phyloP scores from a whole-genome alignment of 2,113 vertebrate genomes.

The Colossoma macropomum region DNA sequence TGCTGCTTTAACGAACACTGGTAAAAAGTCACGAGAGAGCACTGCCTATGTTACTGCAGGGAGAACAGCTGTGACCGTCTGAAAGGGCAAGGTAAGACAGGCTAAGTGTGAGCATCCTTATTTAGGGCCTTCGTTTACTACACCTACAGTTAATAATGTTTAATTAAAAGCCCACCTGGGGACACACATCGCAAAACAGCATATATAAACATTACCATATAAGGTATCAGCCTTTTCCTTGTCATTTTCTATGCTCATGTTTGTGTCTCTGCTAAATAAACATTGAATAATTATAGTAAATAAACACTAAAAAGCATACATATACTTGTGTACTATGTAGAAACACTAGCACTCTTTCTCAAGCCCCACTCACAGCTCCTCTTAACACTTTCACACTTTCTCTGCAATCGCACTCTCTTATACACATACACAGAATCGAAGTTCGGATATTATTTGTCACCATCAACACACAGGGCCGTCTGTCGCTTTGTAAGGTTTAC shows the following conservation, averaged over 20 bases:
- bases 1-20: background rate
- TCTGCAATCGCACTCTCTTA: background rate
- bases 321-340: background rate
- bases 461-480: background rate
- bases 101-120: too few species aligned
- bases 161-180: background rate
- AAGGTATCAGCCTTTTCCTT: too few species aligned
- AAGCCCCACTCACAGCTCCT: background rate
- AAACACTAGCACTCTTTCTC: constrained; percentile 11
- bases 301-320: too few species aligned
- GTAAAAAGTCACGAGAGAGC: background rate
- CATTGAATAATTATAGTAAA: too few species aligned
- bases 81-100: background rate
- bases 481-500: background rate
- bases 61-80: background rate
- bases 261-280: too few species aligned
- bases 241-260: too few species aligned
- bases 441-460: constrained; percentile 10
- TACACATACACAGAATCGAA: background rate
- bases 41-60: constrained; percentile 14
- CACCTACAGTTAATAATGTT: background rate
- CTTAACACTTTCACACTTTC: constrained; percentile 3
- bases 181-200: too few species aligned
- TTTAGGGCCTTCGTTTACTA: too few species aligned
- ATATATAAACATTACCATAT: too few species aligned